These are phyloP conservation scores for Seira ritae DNA, from an alignment of 2,888 invertebrate genomes.

Conservation along the genomic window DNA sequence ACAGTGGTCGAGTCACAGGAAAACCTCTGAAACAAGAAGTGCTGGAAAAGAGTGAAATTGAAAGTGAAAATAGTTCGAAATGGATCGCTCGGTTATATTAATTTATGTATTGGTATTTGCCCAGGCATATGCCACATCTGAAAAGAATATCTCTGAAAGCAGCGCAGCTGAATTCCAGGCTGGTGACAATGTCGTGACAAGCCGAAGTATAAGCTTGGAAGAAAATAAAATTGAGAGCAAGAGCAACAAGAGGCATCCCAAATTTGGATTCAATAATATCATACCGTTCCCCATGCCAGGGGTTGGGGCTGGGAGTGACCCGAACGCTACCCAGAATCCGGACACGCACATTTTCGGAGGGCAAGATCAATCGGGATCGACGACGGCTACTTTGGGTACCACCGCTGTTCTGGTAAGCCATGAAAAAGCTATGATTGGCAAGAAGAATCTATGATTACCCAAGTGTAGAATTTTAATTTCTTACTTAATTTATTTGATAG, in stretches of 20 bases:
- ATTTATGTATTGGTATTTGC: too few species aligned
- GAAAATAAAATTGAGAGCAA: constrained; percentile 30
- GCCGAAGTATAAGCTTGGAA: constrained; percentile 30
- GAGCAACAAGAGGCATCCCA: constrained; percentile 46
- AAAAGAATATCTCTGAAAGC: too few species aligned
- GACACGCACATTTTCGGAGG: constrained; percentile 42
- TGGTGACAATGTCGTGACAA: not conserved
- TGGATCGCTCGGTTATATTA: too few species aligned
- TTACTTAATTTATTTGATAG: constrained; percentile 36
- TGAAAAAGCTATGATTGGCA: not conserved
- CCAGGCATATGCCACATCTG: too few species aligned
- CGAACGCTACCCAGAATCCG: constrained; percentile 39
- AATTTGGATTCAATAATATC: constrained; percentile 60
- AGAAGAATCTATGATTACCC: not conserved
- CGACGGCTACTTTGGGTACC: constrained; percentile 60
- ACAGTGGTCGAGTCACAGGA: too few species aligned
- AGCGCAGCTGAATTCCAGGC: too few species aligned
- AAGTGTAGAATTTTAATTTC: not conserved
- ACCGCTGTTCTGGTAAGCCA: constrained; percentile 63
- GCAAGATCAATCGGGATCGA: constrained; percentile 21
- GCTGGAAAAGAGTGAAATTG: too few species aligned
- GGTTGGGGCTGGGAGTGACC: constrained; percentile 10
- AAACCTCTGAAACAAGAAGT: too few species aligned
- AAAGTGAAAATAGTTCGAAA: too few species aligned
- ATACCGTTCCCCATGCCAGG: constrained; percentile 30